Base-by-base conservation (phyloP, 2,113 vertebrate species). In the Haplochromis burtoni region DNA sequence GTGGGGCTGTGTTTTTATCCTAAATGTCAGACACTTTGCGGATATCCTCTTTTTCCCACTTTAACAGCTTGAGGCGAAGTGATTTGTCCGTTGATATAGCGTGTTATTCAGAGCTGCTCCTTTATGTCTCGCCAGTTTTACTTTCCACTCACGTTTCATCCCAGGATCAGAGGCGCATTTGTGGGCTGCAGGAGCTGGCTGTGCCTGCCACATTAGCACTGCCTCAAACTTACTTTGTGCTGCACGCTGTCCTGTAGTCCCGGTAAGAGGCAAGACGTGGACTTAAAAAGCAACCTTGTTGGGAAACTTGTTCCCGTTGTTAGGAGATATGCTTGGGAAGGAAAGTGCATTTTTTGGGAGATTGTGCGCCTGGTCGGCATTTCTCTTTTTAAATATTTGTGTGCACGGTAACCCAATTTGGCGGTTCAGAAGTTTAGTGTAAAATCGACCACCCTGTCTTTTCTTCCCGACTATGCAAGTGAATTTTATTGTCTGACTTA, bases 71-170 rank as follows among this genome's bases (percentile, higher is more conserved):
- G 6, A 10, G 68, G 42, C 9, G 26, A 26, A 26, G 61, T 12
- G 73, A 29, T 66, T 61, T 80, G 86, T 45, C 55, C 68, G 82
- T 26, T 40, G 68, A 78, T 91, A 54, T 81, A 76, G 83, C 42
- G 80, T 79, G 86, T 91, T 91, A 84, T 92, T 88, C 89, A 87
- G 89, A 91, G 91, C 90, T 81, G 86, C 10, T 93, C 91, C 89
- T 95, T 96, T 95, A 94, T 95, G 87, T 91, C 83, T 31, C 59
- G 80, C 84, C 92, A 86, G 92, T 93, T 96, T 96, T 82, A 96
- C 96, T 97, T 96, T 96, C 96, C 91, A 68, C 96, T 97, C 96
- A 97, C 96, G 96, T 97, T 95, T 93, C 93, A 82, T 94, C 94
- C 91, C 93, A 88, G 94, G 95, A 96, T 95, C 96, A 95, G 94